Conservation (phyloP, 2,113 vertebrate species). For the Ophiodon elongatus region DNA sequence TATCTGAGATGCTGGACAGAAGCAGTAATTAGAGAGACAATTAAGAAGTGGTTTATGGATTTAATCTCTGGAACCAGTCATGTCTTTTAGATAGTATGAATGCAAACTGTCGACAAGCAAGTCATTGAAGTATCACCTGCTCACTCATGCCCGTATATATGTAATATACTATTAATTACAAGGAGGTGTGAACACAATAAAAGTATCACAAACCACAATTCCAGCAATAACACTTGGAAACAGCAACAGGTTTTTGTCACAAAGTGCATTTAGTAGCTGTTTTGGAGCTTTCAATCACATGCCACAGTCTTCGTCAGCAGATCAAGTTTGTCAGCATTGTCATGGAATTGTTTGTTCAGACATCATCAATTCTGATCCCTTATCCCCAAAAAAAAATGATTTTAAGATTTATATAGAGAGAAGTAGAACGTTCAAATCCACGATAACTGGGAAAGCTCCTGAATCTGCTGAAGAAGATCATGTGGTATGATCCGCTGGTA, state of each 20-base stretch:
- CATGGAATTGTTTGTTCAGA: neutral
- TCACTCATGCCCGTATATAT: neutral
- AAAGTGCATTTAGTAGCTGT: neutral
- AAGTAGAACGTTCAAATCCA: neutral
- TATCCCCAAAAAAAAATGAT: neutral
- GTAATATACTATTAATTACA: conserved; percentile 12
- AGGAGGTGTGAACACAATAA: conserved; percentile 11
- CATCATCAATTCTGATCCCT: neutral
- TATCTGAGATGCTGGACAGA: neutral
- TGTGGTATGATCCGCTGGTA: neutral
- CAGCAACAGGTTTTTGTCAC: neutral
- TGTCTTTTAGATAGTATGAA: neutral
- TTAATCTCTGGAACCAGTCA: conserved; percentile 11
- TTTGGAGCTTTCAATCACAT: neutral
- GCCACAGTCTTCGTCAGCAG: neutral
- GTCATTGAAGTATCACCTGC: conserved; percentile 13
- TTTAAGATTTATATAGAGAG: neutral
- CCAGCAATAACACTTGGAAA: neutral
- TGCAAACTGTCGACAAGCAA: conserved; percentile 15
- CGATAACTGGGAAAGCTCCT: neutral
- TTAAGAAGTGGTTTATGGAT: neutral
- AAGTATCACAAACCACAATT: neutral
- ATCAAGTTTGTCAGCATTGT: neutral
- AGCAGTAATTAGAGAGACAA: conserved; percentile 19
- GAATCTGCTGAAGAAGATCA: neutral